Base-by-base conservation (phyloP, 1,140 invertebrate genomes). In the Linepithema humile region DNA sequence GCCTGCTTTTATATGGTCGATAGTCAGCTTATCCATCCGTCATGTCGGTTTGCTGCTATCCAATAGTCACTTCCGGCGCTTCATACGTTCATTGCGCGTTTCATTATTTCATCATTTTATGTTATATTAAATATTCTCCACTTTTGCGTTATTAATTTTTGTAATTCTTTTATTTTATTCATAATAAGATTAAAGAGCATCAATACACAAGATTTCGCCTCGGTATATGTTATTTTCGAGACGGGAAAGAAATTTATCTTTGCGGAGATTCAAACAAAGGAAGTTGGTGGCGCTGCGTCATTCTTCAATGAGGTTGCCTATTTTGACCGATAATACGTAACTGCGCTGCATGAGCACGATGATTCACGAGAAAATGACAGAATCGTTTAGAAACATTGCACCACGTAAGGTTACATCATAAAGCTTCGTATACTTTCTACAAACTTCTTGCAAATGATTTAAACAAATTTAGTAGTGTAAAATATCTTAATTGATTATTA, bases 231-330 rank as follows among this genome's bases (percentile, higher is more conserved):
- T 1, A 20, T 29, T 43, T 55, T 55, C 7, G 2, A 10, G 20
- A 29, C 35, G 64, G 0, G 35, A 43, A 2, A 43, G 17, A 6
- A 1, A 3, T 23, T 7, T n/a, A 5, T 10, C 6, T 15, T 0
- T 3, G 0, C 1, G 4, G 2, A 15, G 17, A 32, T 43, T 80
- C 7, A n/a, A 70, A 70, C 35, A n/a, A 20, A 53, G 75, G 75
- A 80, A 80, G 40, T 65, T 4, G 10, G 20, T 7, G 0, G n/a
- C 53, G 23, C 77, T 32, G 64, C 85, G 88, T 90, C 90, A 91
- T 91, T 73, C 87, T 86, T 85, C 82, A 88, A 86, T 91, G 90
- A 91, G 40, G 87, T 38, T 77, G 90, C 70, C 23, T 65, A 74
- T 86, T 91, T 91, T 70, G 87, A 89, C 57, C 23, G 12, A 3